Conservation (phyloP, 2,113 vertebrate genomes). For the Zapus hudsonius region DNA sequence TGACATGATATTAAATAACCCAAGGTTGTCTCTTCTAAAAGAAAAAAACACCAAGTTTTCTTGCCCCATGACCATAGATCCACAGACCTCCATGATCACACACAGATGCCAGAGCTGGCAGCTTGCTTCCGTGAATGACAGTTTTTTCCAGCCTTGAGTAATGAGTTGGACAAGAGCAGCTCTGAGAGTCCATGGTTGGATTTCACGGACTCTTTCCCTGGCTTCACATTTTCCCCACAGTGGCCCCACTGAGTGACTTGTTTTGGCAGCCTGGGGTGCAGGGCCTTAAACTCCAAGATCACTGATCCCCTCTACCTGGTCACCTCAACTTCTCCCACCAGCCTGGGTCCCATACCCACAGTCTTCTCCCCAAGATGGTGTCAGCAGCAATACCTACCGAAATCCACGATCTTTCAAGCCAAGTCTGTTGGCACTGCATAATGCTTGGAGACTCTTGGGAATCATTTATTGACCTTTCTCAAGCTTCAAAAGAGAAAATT, state of each 20-base stretch:
- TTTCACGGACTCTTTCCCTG: too few relatives aligned
- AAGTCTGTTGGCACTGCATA: rapidly evolving
- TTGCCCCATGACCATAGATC: too few relatives aligned
- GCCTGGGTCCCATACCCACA: too few relatives aligned
- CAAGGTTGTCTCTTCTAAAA: background rate
- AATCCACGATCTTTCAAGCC: too few relatives aligned
- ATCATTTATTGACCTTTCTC: rapidly evolving
- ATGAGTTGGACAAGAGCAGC: background rate
- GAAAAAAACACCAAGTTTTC: background rate
- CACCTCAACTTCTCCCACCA: too few relatives aligned
- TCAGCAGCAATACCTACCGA: background rate
- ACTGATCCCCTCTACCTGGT: too few relatives aligned
- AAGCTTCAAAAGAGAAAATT: background rate
- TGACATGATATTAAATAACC: rapidly evolving
- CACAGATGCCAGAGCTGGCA: background rate
- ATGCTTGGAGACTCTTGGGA: background rate
- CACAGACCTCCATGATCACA: rapidly evolving
- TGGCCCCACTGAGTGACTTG: background rate
- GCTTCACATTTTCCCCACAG: background rate
- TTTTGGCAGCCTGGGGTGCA: too few relatives aligned
- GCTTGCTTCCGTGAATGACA: background rate
- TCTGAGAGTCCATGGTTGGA: background rate
- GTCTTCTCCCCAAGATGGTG: background rate
- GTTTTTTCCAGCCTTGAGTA: background rate
- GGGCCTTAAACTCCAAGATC: too few relatives aligned